A percentile compares a stretch with the other conserved stretches of the same genome.
Conservation (phyloP, 2,113 vertebrate species). For the Planiliza haematocheilus region DNA sequence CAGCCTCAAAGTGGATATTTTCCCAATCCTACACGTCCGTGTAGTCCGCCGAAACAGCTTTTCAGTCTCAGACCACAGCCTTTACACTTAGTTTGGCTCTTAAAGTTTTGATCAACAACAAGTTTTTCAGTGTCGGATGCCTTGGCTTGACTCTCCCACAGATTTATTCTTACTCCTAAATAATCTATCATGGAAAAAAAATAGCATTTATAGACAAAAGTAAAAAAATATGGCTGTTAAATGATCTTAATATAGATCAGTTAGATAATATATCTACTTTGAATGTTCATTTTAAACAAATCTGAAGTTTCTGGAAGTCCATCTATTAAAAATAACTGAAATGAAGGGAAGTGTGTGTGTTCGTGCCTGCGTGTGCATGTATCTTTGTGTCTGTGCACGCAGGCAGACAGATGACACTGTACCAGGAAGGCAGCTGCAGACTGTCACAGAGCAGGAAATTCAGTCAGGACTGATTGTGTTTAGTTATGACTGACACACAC, state of each 20-base stretch:
- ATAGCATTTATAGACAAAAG: too few species aligned
- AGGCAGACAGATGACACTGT: slow-evolving; percentile 71
- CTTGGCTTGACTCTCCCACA: too few species aligned
- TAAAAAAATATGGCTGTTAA: too few species aligned
- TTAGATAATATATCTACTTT: background rate
- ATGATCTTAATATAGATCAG: background rate
- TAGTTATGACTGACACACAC: slow-evolving; percentile 63
- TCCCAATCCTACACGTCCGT: background rate
- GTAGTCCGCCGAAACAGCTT: background rate
- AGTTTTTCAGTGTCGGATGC: background rate
- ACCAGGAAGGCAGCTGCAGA: slow-evolving; percentile 76
- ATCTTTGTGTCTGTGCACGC: background rate
- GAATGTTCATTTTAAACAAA: background rate
- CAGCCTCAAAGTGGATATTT: slow-evolving; percentile 8
- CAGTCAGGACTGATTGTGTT: slow-evolving; percentile 77
- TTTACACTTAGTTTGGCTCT: background rate
- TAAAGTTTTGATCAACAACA: background rate
- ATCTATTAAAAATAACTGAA: background rate
- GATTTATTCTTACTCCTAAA: too few species aligned
- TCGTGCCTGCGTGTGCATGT: slow-evolving; percentile 1
- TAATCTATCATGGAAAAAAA: too few species aligned
- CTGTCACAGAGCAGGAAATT: slow-evolving; percentile 81
- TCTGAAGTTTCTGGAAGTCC: background rate
- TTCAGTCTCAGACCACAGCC: background rate
- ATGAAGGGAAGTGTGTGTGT: background rate